Evolutionary conservation across 2,797 vertebrate genomes (phyloP), one percentile per base, ranked within the genome.

Genomic region (Pseudochirops corinnae): DNA sequence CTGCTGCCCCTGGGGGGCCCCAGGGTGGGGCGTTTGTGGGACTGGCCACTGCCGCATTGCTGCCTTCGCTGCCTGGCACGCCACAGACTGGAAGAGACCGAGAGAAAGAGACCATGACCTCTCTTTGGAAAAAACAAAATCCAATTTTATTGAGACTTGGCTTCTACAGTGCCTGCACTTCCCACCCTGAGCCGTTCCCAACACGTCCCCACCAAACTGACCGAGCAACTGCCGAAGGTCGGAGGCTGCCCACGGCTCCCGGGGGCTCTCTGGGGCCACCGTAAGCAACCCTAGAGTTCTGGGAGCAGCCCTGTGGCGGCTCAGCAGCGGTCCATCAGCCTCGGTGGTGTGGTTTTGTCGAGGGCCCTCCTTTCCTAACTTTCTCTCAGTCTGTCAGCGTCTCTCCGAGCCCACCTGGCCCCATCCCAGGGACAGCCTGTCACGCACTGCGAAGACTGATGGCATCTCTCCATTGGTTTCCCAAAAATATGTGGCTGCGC

Each of bases 201-300:
- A 62, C 29, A 62, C 3, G 31, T 60, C 7, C 62, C 67, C 18
- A 7, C n/a, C n/a, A 14, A 62, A 82, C n/a, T 74, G 16, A 74
- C 62, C 33, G 6, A 74, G 62, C 62, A 74, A 14, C 31, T 5
- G 12, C 31, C 58, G 3, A 62, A 67, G 16, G n/a, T 1, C 6
- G 2, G 60, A 13, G 0, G 12, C 31, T 33, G 12, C 60, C 13
- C 4, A 12, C 1, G 12, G 14, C 33, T 39, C 39, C 18, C 18
- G 18, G 67, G n/a, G 18, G 62, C 5, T 56, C 58, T 26, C 21
- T 7, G 24, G 28, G 28, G 57, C 58, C 28, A 5, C 29, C 29
- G 31, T 12, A 31, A 14, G 3, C 13, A 0, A 33, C 13, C 31
- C 60, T 5, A 12, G 31, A 0, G 31, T 13, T 14, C 13, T 0